Evolutionary conservation across 2,888 invertebrate species (phyloP), one percentile per base, ranked within the genome.

Genomic region (Trilocha varians): DNA sequence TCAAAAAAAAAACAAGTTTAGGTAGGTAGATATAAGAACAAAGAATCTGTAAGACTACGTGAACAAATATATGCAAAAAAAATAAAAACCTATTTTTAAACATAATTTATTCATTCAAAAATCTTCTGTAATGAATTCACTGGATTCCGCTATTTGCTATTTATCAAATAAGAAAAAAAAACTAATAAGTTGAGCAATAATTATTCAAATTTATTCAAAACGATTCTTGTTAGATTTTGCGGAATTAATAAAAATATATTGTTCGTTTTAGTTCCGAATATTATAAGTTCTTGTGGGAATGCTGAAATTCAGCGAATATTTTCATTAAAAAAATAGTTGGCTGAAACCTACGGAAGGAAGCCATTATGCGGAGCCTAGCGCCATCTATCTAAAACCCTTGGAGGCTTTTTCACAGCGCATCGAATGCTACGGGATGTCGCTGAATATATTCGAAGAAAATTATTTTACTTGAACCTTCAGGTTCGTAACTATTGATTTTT

Each of bases 321-420:
- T 1, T 34, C 25, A 39, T 45, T 45, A 36, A 41, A 36, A 40
- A 36, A 45, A 45, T 54, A 55, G 58, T 61, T 55, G 49, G 52
- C 47, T 55, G 60, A 48, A 51, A 57, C 52, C 50, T 55, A 57
- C 55, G 57, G 57, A 56, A 57, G 67, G 67, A 66, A 62, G 64
- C 65, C 61, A 76, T 79, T 78, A 77, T 54, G 64, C 59, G 67
- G 55, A 70, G 65, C 70, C 71, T 77, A 84, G 77, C 84, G 84
- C 84, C 84, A 84, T 84, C 84, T 84, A 83, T 80, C 78, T 73
- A 50, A 78, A 75, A 77, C 73, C 78, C 77, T 74, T 69, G 75
- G 83, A 84, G 84, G 83, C 77, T 84, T 78, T 82, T 78, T 66
- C 72, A 58, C 66, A 68, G 63, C 60, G 49, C 44, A 73, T 64